Conservation (phyloP, 2,113 vertebrate genomes). For the Dipodomys ordii region DNA sequence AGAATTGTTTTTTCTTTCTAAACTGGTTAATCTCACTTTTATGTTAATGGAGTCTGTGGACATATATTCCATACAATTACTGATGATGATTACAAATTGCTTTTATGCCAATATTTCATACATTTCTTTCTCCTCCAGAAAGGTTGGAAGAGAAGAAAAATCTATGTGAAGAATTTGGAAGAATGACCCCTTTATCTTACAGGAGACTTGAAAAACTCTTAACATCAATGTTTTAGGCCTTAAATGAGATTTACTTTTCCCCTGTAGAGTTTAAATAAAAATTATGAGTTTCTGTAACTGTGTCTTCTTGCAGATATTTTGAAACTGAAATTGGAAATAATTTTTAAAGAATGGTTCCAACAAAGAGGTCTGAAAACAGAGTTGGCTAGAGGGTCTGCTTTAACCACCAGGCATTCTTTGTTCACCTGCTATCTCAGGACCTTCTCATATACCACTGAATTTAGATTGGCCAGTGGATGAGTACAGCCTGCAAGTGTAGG, state of each 20-base stretch:
- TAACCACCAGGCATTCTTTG: background rate
- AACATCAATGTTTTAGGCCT: background rate
- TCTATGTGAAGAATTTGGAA: constrained; percentile 5
- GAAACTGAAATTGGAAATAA: background rate
- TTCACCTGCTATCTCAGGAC: background rate
- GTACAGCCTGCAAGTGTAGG: background rate
- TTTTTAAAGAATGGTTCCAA: background rate
- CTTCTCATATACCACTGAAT: background rate
- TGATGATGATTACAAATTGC: background rate
- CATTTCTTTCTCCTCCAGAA: constrained; percentile 21
- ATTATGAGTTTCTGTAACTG: background rate
- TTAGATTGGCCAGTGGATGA: background rate
- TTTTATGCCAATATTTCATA: background rate
- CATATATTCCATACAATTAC: background rate
- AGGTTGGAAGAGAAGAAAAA: background rate
- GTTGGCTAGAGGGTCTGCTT: background rate
- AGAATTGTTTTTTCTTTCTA: constrained; percentile 15
- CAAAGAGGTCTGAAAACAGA: background rate
- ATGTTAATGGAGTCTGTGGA: background rate
- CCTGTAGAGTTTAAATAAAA: constrained; percentile 41
- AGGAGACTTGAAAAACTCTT: background rate
- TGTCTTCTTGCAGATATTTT: background rate
- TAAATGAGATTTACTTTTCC: background rate
- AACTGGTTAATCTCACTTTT: constrained; percentile 41
- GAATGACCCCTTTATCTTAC: background rate